Conservation (phyloP, 2,113 vertebrate species). For the Rallus limicola region DNA sequence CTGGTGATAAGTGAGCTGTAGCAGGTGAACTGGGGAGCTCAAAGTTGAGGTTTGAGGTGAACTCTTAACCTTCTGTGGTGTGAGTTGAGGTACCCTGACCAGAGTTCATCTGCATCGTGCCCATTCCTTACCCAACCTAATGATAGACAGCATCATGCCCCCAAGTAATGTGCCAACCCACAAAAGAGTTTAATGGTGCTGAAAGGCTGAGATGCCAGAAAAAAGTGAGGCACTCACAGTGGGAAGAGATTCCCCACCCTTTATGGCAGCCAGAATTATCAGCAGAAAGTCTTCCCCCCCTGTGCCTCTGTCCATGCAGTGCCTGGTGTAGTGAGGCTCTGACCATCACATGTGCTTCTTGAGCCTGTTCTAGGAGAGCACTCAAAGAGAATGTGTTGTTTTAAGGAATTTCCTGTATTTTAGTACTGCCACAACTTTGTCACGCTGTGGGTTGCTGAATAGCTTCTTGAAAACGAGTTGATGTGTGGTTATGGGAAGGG, state of each 20-base stretch:
- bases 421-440: background rate
- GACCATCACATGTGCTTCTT: background rate
- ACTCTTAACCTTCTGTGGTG: background rate
- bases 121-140: background rate
- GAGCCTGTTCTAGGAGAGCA: background rate
- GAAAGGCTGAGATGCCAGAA: background rate
- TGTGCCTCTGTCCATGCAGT: rapidly evolving
- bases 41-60: background rate
- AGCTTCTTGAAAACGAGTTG: background rate
- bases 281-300: background rate
- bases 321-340: background rate
- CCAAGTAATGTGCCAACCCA: background rate
- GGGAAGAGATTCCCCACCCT: rapidly evolving
- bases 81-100: rapidly evolving
- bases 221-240: rapidly evolving
- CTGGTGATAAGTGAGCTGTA: rapidly evolving
- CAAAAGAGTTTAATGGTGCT: background rate
- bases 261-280: background rate
- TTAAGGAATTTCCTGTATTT: background rate
- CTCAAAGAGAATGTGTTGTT: background rate
- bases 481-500: background rate
- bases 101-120: background rate
- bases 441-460: background rate
- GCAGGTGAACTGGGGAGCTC: background rate
- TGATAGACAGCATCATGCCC: background rate